Percentiles rank a stretch among this genome's conserved stretches.
phyloP scores from a whole-genome alignment of 2,113 vertebrate genomes.

The Ptyas mucosa region DNA sequence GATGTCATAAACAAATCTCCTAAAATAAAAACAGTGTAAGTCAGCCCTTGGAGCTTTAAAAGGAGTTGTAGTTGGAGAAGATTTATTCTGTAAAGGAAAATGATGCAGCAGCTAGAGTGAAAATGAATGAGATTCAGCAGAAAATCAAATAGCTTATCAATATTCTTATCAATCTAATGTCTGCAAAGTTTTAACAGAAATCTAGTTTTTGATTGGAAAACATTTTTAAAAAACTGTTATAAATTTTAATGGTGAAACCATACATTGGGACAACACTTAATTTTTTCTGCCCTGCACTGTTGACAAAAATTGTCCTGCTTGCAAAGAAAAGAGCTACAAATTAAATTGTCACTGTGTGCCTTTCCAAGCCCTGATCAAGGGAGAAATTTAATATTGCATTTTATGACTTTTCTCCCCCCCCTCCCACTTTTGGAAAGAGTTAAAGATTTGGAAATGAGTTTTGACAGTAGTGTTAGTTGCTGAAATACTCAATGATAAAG shows the following conservation, averaged over 20 bases:
- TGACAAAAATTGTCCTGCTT: slow-evolving; percentile 66
- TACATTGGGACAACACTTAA: slow-evolving; percentile 67
- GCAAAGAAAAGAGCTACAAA: slow-evolving; percentile 54
- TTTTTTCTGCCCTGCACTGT: slow-evolving; percentile 57
- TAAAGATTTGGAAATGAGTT: slow-evolving; percentile 57
- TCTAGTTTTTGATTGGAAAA: slow-evolving; percentile 59
- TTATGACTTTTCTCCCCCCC: slow-evolving; percentile 26
- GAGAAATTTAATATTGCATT: slow-evolving; percentile 53
- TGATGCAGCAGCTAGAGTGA: slow-evolving; percentile 49
- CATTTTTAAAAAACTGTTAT: slow-evolving; percentile 45
- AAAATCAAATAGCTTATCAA: slow-evolving; percentile 52
- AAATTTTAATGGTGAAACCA: slow-evolving; percentile 70
- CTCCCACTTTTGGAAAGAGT: slow-evolving; percentile 49
- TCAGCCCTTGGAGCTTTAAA: slow-evolving; percentile 71
- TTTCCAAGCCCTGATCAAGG: slow-evolving; percentile 60
- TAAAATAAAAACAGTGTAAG: slow-evolving; percentile 71
- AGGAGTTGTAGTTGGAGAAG: slow-evolving; percentile 47
- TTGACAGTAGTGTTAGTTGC: slow-evolving; percentile 45
- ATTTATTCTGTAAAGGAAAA: slow-evolving; percentile 53
- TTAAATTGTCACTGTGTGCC: slow-evolving; percentile 57
- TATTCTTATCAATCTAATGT: slow-evolving; percentile 32
- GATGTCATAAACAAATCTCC: slow-evolving; percentile 66
- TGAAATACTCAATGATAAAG: slow-evolving; percentile 35
- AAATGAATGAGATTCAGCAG: slow-evolving; percentile 49
- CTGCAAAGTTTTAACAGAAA: slow-evolving; percentile 48